Evolutionary conservation across 2,113 vertebrate species (phyloP).

Genomic region (Rostratula benghalensis): DNA sequence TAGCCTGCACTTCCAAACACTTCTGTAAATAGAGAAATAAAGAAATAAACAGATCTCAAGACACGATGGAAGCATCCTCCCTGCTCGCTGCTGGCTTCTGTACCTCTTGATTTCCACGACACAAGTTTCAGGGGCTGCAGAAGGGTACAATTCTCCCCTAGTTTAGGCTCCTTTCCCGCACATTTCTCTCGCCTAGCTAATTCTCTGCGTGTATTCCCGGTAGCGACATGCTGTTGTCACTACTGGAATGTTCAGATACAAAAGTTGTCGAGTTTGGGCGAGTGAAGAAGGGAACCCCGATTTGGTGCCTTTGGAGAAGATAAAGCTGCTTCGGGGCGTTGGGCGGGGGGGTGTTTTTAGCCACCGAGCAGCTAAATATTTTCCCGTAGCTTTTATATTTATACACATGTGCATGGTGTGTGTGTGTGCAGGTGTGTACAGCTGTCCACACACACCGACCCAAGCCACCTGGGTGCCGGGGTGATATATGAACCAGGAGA

Average conservation of each 20-base stretch:
- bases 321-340: neutral
- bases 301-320: neutral
- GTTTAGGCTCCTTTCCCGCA: neutral
- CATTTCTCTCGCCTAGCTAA: neutral
- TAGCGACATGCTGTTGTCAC: neutral
- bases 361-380: neutral
- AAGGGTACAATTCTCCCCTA: neutral
- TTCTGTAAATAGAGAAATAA: conserved; percentile 67
- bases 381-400: neutral
- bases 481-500: neutral
- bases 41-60: conserved; percentile 46
- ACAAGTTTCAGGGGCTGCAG: neutral
- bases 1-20: conserved; percentile 70
- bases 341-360: neutral
- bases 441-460: neutral
- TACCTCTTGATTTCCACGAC: neutral
- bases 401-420: too few species aligned
- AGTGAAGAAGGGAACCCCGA: neutral
- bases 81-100: neutral
- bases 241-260: neutral
- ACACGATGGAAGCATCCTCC: conserved; percentile 24
- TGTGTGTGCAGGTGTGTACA: neutral
- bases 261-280: neutral
- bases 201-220: neutral
- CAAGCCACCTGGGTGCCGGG: neutral